Base-by-base conservation (phyloP, 92 coral and sea anemone genomes). In the Zoanthus gigantus region DNA sequence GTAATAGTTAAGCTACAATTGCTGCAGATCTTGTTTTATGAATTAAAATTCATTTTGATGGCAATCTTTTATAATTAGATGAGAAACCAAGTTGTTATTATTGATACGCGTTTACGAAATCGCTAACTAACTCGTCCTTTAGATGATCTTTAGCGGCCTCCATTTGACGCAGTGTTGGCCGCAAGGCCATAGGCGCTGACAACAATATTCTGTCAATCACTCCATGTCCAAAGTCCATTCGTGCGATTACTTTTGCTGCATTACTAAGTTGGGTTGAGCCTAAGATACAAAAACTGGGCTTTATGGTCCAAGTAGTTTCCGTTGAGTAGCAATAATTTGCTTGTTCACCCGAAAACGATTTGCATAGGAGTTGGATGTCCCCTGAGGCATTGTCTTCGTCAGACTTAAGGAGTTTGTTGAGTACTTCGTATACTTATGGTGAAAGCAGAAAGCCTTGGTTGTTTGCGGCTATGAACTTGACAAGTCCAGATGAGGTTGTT, bases 311-410 rank as follows among this genome's bases (percentile, higher is more conserved):
- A 1, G 66, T 68, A 10, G 9, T 56, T 87, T 91, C 93, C 30
- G 93, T 87, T 15, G 93, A 84, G 37, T 87, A 90, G 37, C 90
- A 32, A 68, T 82, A 82, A 7, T 71, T 76, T 2, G 86, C 72
- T 48, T 71, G 54, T 63, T 91, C 93, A 0, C 88, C 89, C 2
- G 93, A 91, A 77, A 91, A 91, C 10, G 83, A 71, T 53, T 87
- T 47, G 11, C 93, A 87, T 0, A 87, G 48, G 7, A 77, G 18
- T 42, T 82, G 88, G 3, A 83, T 82, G 50, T 87, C 86, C 9
- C 86, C 85, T 4, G 90, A 50, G 16, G 80, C 90, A 45, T 91
- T 74, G 7, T 90, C 90, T 37, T 82, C 88, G 31, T 87, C 91
- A 0, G 78, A 30, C 52, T 91, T 91, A 1, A 83, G 72, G 16